Conservation (phyloP, 2,888 invertebrate species). For the Cerastoderma edule region DNA sequence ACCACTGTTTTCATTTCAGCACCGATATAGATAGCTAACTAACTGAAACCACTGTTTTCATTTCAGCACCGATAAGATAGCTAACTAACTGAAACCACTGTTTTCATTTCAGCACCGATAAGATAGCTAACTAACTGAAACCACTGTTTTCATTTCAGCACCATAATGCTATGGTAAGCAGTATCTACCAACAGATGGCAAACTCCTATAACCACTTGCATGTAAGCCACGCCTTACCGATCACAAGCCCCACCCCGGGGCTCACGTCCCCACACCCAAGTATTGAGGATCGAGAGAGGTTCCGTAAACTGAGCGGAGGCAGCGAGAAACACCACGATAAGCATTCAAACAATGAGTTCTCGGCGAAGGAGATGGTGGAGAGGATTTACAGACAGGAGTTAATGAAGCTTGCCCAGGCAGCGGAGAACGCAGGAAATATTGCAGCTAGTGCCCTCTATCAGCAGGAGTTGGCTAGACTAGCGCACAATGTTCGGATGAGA, state of each 20-base stretch:
- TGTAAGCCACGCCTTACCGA: conserved; percentile 33
- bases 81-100: no score
- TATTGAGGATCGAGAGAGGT: conserved; percentile 36
- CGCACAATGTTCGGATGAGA: conserved; percentile 87
- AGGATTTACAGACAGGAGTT: conserved; percentile 87
- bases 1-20: no score
- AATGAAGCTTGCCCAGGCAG: conserved; percentile 92
- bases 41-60: no score
- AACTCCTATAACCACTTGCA: conserved; percentile 85
- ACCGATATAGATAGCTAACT: no score
- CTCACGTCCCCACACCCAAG: conserved; percentile 20
- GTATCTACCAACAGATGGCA: conserved; percentile 88
- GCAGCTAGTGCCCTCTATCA: conserved; percentile 91
- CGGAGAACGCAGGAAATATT: conserved; percentile 81
- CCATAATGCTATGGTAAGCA: conserved; percentile 80
- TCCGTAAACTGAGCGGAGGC: conserved; percentile 43
- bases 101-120: no score
- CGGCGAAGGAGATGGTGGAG: conserved; percentile 89
- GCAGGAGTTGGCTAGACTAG: conserved; percentile 95
- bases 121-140: no score
- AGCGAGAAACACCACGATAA: conserved; percentile 47
- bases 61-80: no score
- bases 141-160: conserved; percentile 77
- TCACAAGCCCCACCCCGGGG: conserved; percentile 43
- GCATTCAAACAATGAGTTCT: conserved; percentile 59